Evolutionary conservation across 2,113 vertebrate genomes (phyloP).

Genomic region (Xenopus tropicalis): DNA sequence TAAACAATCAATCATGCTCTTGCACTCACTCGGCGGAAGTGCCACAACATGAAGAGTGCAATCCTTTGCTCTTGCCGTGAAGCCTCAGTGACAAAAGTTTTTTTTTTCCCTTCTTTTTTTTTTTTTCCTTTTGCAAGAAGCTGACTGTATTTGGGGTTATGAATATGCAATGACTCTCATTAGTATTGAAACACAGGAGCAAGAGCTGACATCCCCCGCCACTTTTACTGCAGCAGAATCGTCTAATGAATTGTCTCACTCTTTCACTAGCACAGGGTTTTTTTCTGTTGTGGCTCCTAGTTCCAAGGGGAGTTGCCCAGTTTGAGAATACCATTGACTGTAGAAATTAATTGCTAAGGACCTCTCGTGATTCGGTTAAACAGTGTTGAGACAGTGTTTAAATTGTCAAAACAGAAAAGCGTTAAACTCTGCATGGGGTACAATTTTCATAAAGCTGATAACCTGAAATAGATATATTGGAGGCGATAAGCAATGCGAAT

Average conservation of each 20-base stretch:
- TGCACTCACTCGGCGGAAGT: constrained; percentile 67
- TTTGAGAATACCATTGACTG: constrained; percentile 63
- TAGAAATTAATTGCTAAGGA: constrained; percentile 66
- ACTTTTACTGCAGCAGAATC: constrained; percentile 68
- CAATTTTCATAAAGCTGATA: constrained; percentile 25
- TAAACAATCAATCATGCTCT: constrained; percentile 95
- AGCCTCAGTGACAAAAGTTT: constrained; percentile 76
- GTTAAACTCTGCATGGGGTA: constrained; percentile 52
- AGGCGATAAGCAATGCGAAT: constrained; percentile 25
- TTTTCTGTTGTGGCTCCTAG: constrained; percentile 54
- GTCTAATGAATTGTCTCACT: constrained; percentile 79
- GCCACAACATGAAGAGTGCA: constrained; percentile 61
- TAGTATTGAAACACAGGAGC: constrained; percentile 76
- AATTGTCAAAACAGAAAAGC: constrained; percentile 63
- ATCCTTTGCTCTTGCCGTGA: constrained; percentile 67
- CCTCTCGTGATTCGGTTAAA: constrained; percentile 61
- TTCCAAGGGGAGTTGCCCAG: constrained; percentile 64
- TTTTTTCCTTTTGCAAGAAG: constrained; percentile 62
- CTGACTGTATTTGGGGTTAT: constrained; percentile 79
- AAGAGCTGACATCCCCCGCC: constrained; percentile 71
- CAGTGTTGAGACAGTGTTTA: constrained; percentile 54
- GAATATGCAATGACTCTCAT: constrained; percentile 85
- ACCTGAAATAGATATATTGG: constrained; percentile 42
- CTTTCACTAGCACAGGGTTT: constrained; percentile 55
- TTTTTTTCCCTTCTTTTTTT: constrained; percentile 26